Evolutionary conservation across 2,113 vertebrate species (phyloP).

Genomic region (Epinephelus fuscoguttatus): DNA sequence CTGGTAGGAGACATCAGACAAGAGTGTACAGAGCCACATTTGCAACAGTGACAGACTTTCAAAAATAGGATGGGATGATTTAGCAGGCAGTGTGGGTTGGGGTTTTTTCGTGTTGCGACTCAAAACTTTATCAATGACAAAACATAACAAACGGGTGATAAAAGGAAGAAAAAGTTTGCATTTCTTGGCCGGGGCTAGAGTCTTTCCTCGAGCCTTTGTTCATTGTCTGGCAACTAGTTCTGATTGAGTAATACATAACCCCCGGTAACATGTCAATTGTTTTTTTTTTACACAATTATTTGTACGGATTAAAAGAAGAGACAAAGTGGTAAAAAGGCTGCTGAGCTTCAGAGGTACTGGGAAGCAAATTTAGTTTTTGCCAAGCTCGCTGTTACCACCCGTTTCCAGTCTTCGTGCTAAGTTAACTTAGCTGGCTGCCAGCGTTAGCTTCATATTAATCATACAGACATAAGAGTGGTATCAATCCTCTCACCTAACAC

Average conservation of each 20-base stretch:
- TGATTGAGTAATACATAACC: not conserved
- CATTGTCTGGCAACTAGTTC: slow-evolving; percentile 23
- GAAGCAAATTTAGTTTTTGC: not conserved
- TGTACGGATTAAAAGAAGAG: not conserved
- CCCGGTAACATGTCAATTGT: not conserved
- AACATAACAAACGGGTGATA: not conserved
- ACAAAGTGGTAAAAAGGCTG: not conserved
- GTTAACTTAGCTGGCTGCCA: not conserved
- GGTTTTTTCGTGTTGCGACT: slow-evolving; percentile 11
- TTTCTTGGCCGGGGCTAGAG: not conserved
- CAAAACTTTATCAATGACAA: slow-evolving; percentile 38
- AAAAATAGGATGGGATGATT: slow-evolving; percentile 32
- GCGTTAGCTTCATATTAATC: not conserved
- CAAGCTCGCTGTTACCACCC: not conserved
- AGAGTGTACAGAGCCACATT: slow-evolving; percentile 32
- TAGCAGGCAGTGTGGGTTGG: slow-evolving; percentile 9
- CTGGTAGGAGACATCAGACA: slow-evolving; percentile 64
- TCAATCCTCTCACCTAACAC: not conserved
- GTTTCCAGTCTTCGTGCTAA: not conserved
- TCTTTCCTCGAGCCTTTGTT: not conserved
- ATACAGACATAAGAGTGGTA: too few species aligned
- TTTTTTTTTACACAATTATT: not conserved
- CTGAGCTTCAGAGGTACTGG: not conserved
- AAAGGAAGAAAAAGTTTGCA: not conserved
- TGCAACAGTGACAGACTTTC: slow-evolving; percentile 45